Conservation (phyloP, 2,113 vertebrate species). For the zebrafish (Danio rerio) region DNA sequence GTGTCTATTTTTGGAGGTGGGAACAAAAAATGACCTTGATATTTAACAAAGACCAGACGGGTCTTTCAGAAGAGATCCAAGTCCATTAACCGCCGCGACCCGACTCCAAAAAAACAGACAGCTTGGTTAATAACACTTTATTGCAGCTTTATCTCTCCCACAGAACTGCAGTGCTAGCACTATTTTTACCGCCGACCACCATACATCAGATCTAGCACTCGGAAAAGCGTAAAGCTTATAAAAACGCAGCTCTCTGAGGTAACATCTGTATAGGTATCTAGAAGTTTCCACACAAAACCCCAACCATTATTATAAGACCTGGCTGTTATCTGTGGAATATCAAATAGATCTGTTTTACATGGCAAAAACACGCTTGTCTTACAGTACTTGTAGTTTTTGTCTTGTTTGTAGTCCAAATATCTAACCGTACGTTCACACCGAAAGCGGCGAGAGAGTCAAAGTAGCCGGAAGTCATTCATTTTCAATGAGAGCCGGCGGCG, state of each 20-base stretch:
- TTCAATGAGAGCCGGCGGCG: too few species aligned
- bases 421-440: too few species aligned
- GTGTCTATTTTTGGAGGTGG: not conserved
- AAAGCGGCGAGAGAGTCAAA: too few species aligned
- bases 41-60: not conserved
- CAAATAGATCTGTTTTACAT: constrained; percentile 13
- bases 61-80: not conserved
- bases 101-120: constrained; percentile 35
- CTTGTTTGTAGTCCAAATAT: too few species aligned
- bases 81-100: not conserved
- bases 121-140: constrained; percentile 39
- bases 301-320: constrained; percentile 24
- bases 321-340: constrained; percentile 13
- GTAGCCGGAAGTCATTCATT: too few species aligned
- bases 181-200: not conserved
- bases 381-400: too few species aligned
- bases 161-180: constrained; percentile 18
- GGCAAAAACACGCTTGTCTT: not conserved
- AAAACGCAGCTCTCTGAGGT: not conserved
- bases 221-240: constrained; percentile 12
- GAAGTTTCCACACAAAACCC: constrained; percentile 44
- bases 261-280: constrained; percentile 55
- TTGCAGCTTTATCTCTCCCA: constrained; percentile 36
- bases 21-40: constrained; percentile 11
- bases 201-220: constrained; percentile 13